These are phyloP conservation scores for Mus pahari DNA, from an alignment of 2,113 vertebrate species.

Conservation along the genomic window DNA sequence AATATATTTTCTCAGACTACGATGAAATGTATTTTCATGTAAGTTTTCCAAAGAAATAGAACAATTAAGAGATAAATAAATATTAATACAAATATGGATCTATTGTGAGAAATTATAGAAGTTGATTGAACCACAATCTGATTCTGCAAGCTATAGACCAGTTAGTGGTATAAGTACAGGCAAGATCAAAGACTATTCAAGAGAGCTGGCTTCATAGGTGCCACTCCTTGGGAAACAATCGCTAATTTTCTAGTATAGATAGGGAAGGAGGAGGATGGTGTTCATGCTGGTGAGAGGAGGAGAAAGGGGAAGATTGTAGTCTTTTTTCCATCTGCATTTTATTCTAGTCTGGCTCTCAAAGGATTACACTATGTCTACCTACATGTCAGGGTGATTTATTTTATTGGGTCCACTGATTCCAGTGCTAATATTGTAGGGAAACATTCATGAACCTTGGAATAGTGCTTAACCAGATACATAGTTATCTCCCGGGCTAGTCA, in stretches of 20 bases:
- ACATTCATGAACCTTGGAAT: neutral
- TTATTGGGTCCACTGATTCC: neutral
- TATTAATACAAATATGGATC: neutral
- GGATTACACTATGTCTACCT: neutral
- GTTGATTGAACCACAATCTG: neutral
- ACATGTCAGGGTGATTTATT: neutral
- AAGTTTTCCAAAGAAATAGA: neutral
- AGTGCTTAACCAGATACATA: neutral
- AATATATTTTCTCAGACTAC: neutral
- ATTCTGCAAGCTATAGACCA: neutral
- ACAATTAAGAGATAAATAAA: neutral
- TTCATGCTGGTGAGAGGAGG: no score
- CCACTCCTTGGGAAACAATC: neutral
- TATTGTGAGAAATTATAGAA: neutral
- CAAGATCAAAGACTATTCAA: neutral
- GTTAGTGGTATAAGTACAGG: neutral
- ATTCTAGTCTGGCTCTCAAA: neutral
- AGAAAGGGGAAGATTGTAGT: neutral
- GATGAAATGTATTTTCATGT: neutral
- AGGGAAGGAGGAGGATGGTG: neutral
- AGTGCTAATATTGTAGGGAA: neutral
- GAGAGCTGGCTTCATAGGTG: fast-evolving
- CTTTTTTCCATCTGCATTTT: neutral
- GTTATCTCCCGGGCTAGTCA: neutral
- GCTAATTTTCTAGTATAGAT: neutral